Base-by-base conservation (phyloP, 2,113 vertebrate species). In the Chionomys nivalis region DNA sequence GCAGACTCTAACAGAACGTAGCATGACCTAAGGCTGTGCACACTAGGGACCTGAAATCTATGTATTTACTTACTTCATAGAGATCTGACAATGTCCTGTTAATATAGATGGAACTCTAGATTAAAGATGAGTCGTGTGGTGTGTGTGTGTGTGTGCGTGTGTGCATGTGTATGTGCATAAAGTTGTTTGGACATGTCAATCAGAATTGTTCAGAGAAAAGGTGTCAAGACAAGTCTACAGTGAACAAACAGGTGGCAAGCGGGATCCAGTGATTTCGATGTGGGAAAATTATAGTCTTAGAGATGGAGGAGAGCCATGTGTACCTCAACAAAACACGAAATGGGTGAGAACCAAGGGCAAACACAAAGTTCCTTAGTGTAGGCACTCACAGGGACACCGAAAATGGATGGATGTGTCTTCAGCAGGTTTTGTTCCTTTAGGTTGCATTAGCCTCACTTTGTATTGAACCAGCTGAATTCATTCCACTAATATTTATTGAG, bases 401-500 rank as follows among this genome's bases (percentile, higher is more conserved):
- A 26, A 13, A 42, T 82, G 10, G 17, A 31, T 68, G 3, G 10
- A 4, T 83, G 5, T 63, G 1, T 72, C 36, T 92, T 70, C n/a
- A 66, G 6, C 31, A 63, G 21, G 42, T 88, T 94, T 85, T 61
- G 65, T 72, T 85, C 11, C 31, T 90, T 66, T 90, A 61, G 55
- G 23, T 90, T 95, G 11, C 5, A 33, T 72, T 90, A 85, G 9
- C 5, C 33, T 78, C 58, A 77, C 65, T 83, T 78, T 63, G 19
- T 66, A 47, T 31, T 4, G 16, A 82, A 26, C 6, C 24, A 92
- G 6, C 55, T 96, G 44, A 28, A 0, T 86, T 96, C 19, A 61
- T 87, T 70, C 39, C 49, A 61, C 78, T 85, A 77, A 47, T 79
- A 44, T 77, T 76, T 94, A 89, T 39, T 33, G 66, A 96, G 76